phyloP scores from a whole-genome alignment of 2,888 invertebrate species.

The Campaea margaritaria region DNA sequence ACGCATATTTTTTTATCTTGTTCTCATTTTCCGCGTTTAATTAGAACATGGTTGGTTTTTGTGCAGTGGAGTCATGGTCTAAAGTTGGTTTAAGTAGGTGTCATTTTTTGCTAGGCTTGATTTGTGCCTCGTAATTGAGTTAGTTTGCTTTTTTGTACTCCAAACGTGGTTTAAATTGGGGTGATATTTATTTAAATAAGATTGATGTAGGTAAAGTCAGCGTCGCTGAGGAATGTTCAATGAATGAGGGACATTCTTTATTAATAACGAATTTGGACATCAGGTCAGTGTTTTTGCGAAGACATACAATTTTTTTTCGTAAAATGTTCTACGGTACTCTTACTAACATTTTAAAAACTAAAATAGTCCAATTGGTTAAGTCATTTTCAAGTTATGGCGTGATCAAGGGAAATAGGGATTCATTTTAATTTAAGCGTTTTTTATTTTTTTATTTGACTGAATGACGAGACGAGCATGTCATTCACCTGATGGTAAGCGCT shows the following conservation, averaged over 20 bases:
- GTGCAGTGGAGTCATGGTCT: conserved; percentile 35
- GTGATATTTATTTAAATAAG: conserved; percentile 18
- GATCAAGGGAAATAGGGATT: no score
- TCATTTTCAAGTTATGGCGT: no score
- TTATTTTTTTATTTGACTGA: no score
- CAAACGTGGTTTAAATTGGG: conserved; percentile 9
- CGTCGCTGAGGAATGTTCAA: background rate
- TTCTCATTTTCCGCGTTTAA: conserved; percentile 30
- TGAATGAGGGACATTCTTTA: background rate
- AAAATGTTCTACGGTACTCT: no score
- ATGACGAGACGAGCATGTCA: no score
- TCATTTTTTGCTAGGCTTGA: conserved; percentile 29
- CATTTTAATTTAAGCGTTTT: no score
- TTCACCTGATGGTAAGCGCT: no score
- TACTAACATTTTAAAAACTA: no score
- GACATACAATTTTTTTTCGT: no score
- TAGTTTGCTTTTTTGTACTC: conserved; percentile 3
- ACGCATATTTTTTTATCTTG: conserved; percentile 1
- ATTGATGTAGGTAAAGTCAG: conserved; percentile 6
- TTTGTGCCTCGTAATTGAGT: conserved; percentile 24
- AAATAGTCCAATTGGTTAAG: no score
- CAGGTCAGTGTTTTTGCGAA: no score
- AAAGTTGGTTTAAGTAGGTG: conserved; percentile 35
- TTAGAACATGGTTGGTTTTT: conserved; percentile 39
- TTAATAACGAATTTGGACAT: no score